Evolutionary conservation across 2,797 vertebrate species (phyloP), one percentile per base, ranked within the genome.

Genomic region (Betta splendens): DNA sequence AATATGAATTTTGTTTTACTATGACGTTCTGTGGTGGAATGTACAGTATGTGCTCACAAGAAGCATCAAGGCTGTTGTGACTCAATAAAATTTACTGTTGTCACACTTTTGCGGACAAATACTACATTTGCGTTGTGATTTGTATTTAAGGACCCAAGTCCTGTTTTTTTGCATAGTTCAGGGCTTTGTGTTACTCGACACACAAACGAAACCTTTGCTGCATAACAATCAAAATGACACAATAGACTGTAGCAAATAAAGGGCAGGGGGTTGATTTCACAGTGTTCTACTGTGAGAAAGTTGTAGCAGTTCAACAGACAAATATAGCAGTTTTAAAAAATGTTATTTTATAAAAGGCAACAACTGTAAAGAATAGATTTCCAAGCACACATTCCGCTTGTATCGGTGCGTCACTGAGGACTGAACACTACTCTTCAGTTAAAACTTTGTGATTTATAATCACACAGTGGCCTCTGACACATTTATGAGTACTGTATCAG

Each of bases 21-120:
- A 43, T 13, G 7, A 49, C n/a, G n/a, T n/a, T n/a, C n/a, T n/a
- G 54, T 10, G 25, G 11, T 47, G 52, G 55, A 68, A 74, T 76
- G 57, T 75, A 21, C 31, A 56, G 53, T 40, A 28, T 46, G 43
- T 58, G 69, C 49, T 65, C 46, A 54, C 3, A 26, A 57, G 55
- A 38, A 54, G 7, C 26, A 38, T 73, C 32, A 45, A 52, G 37
- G 20, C 32, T 16, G 38, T 23, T 28, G 51, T 74, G 28, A 61
- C 28, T 15, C 6, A 80, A 84, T 83, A 85, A 68, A 77, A 50
- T 47, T 20, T 43, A 42, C 25, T 45, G 36, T 15, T 39, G 70
- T 75, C 70, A 75, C 52, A 42, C 61, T 68, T 85, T 69, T 71
- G 60, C 51, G 54, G 61, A 64, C 49, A 63, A 64, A 43, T 22